phyloP scores from a whole-genome alignment of 2,888 invertebrate species.

The Chirona hameri region DNA sequence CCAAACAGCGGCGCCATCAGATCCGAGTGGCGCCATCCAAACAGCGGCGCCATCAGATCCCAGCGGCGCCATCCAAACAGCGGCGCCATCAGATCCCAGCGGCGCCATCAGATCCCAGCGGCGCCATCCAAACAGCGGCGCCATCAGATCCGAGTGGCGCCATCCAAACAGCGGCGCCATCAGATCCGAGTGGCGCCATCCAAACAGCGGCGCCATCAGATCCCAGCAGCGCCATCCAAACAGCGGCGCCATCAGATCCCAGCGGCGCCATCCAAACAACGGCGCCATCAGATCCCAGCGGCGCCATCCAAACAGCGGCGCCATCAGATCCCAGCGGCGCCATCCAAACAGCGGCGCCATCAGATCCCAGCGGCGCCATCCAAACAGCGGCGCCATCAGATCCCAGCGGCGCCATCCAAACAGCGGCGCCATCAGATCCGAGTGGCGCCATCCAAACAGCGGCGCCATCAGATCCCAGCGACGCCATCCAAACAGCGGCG shows the following conservation, averaged over 20 bases:
- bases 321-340: not conserved
- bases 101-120: not conserved
- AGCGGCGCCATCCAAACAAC: not conserved
- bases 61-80: not conserved
- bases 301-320: not conserved
- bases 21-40: not conserved
- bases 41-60: too few relatives aligned
- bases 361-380: not conserved
- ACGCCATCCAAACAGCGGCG: too few relatives aligned
- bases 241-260: not conserved
- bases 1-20: not conserved
- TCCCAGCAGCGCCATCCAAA: not conserved
- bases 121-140: not conserved
- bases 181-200: not conserved
- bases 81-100: not conserved
- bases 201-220: not conserved
- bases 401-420: not conserved
- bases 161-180: not conserved
- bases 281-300: too few relatives aligned
- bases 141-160: not conserved
- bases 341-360: not conserved
- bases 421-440: not conserved
- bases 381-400: too few relatives aligned
- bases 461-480: not conserved
- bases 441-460: not conserved